Evolutionary conservation across 2,797 vertebrate species (phyloP).

Genomic region (Enoplosus armatus): DNA sequence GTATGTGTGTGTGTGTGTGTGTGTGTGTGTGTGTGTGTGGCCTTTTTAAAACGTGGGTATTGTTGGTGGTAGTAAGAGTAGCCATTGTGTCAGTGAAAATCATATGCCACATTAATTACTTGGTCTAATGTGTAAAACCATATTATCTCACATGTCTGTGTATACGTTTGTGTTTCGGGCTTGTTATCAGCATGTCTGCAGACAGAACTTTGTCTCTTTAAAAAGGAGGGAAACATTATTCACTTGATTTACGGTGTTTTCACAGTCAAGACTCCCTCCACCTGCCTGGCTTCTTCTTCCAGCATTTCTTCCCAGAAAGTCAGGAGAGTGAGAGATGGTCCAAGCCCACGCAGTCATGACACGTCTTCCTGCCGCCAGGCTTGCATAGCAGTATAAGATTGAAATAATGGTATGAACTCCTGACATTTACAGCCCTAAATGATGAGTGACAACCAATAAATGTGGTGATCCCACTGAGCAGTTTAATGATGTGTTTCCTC

Average conservation of each 20-base stretch:
- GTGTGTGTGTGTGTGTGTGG: background rate
- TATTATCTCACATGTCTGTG: background rate
- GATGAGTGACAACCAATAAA: conserved; percentile 11
- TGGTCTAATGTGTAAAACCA: background rate
- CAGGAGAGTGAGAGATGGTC: conserved; percentile 14
- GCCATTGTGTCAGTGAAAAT: no score
- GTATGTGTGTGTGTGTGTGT: background rate
- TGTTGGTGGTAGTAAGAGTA: no score
- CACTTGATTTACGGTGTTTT: conserved; percentile 9
- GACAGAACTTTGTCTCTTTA: conserved; percentile 8
- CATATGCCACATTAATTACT: no score
- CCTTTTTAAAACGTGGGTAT: no score
- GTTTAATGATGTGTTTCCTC: conserved; percentile 53
- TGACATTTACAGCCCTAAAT: conserved; percentile 29
- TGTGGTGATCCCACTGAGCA: conserved; percentile 2
- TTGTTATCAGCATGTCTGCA: background rate
- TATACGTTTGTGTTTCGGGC: background rate
- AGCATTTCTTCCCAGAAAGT: conserved; percentile 1
- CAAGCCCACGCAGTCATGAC: background rate
- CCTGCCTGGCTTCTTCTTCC: conserved; percentile 19
- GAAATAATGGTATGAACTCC: conserved; percentile 1
- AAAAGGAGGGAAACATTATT: background rate
- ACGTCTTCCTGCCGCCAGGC: conserved; percentile 8
- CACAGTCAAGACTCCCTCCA: conserved; percentile 6
- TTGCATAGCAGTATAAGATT: background rate